These are phyloP conservation scores for Agrochola macilenta DNA, from an alignment of 2,888 invertebrate species.

Conservation along the genomic window DNA sequence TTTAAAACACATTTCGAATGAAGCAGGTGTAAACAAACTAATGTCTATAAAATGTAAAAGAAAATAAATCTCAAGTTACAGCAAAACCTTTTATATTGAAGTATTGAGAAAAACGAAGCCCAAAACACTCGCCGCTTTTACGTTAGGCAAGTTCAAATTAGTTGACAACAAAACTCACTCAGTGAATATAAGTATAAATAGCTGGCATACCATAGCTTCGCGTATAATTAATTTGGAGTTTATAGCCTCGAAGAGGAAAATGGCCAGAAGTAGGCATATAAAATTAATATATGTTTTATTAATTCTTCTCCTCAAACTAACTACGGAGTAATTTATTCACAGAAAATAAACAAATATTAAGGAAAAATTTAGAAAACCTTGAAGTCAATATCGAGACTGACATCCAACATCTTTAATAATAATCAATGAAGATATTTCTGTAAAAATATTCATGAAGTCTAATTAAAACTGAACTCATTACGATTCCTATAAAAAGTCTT, in stretches of 20 bases:
- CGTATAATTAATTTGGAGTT: neutral
- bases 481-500: neutral
- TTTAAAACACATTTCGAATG: constrained; percentile 3
- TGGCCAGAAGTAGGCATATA: neutral
- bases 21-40: constrained; percentile 12
- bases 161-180: constrained; percentile 49
- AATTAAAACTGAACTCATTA: constrained; percentile 4
- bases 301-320: neutral
- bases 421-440: neutral
- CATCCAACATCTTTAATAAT: neutral
- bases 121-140: neutral
- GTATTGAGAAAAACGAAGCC: constrained; percentile 25
- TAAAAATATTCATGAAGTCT: neutral
- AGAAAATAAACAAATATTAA: neutral
- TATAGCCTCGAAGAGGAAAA: neutral
- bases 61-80: constrained; percentile 33
- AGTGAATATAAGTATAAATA: constrained; percentile 11
- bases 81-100: constrained; percentile 23
- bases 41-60: constrained; percentile 3
- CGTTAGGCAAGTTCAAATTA: constrained; percentile 29
- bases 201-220: neutral
- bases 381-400: neutral
- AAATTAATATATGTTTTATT: neutral
- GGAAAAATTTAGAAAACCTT: neutral
- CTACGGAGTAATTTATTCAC: neutral